phyloP scores from a whole-genome alignment of 64 coral and sea anemone genomes.

The Montipora efflorescens region DNA sequence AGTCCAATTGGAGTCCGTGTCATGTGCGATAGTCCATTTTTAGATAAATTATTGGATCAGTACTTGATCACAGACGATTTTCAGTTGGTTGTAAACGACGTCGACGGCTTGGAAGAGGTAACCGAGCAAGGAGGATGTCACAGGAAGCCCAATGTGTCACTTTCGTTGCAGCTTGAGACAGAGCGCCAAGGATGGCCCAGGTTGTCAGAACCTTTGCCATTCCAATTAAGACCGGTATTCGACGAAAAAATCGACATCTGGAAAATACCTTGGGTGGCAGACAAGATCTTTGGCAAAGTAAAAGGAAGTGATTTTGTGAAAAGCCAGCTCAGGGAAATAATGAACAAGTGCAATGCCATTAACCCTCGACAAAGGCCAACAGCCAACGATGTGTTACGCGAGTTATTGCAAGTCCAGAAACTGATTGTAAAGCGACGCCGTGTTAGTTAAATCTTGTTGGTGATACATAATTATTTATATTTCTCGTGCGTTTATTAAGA shows the following conservation, averaged over 20 bases:
- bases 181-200: neutral
- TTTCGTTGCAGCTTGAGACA: neutral
- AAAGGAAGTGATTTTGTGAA: constrained; percentile 15
- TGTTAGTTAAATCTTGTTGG: no score
- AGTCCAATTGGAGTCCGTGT: constrained; percentile 27
- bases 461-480: no score
- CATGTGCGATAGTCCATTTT: constrained; percentile 12
- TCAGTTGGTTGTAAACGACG: constrained; percentile 11
- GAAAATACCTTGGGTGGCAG: neutral
- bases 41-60: constrained; percentile 11
- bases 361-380: neutral
- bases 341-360: neutral
- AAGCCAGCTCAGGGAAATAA: neutral
- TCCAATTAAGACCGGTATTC: neutral
- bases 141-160: neutral
- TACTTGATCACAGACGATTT: constrained; percentile 28
- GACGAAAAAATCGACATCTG: constrained; percentile 28
- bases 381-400: neutral
- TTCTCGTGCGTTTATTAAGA: no score
- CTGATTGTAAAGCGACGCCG: neutral
- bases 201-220: neutral
- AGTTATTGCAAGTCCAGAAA: neutral
- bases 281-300: neutral
- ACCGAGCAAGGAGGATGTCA: neutral
- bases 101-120: constrained; percentile 7